A percentile compares a stretch with the other conserved stretches of the same genome.
phyloP scores from a whole-genome alignment of 2,797 vertebrate species.

The Pseudopleuronectes americanus region DNA sequence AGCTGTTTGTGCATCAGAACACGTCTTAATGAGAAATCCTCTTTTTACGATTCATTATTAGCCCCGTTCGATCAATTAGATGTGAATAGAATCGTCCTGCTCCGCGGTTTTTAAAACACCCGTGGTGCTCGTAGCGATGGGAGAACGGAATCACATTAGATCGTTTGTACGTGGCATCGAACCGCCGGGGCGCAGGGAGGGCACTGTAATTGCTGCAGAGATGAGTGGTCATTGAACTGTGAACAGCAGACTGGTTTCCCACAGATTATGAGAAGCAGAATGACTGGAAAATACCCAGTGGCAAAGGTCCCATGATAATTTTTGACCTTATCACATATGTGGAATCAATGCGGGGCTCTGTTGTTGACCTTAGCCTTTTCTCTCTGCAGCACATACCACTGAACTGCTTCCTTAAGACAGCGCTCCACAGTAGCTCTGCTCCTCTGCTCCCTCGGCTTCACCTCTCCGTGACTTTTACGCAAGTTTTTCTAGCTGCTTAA shows the following conservation, averaged over 20 bases:
- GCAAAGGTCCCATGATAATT: slow-evolving; percentile 73
- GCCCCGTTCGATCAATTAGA: background rate
- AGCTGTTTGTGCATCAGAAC: background rate
- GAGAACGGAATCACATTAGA: slow-evolving; percentile 61
- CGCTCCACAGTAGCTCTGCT: background rate
- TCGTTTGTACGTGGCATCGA: slow-evolving; percentile 69
- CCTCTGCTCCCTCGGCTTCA: slow-evolving; percentile 7
- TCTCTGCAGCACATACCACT: slow-evolving; percentile 40
- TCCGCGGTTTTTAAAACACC: background rate
- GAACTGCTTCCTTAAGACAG: slow-evolving; percentile 47
- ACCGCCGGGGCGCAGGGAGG: slow-evolving; percentile 55
- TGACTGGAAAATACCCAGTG: slow-evolving; percentile 69
- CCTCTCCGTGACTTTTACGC: slow-evolving; percentile 7
- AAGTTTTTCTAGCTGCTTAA: slow-evolving; percentile 5
- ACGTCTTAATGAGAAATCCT: background rate
- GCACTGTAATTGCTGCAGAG: slow-evolving; percentile 67
- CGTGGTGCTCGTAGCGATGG: slow-evolving; percentile 29
- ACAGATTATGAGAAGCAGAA: slow-evolving; percentile 73
- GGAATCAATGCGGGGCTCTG: slow-evolving; percentile 72
- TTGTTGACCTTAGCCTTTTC: slow-evolving; percentile 61
- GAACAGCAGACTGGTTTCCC: slow-evolving; percentile 70
- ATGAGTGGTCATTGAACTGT: slow-evolving; percentile 72
- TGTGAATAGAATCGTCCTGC: background rate
- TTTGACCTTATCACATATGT: slow-evolving; percentile 67
- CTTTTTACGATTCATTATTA: slow-evolving; percentile 5